A percentile compares a stretch with the other conserved stretches of the same genome.
Evolutionary conservation across 2,888 invertebrate genomes (phyloP).

Genomic region (Conomelus anceps): DNA sequence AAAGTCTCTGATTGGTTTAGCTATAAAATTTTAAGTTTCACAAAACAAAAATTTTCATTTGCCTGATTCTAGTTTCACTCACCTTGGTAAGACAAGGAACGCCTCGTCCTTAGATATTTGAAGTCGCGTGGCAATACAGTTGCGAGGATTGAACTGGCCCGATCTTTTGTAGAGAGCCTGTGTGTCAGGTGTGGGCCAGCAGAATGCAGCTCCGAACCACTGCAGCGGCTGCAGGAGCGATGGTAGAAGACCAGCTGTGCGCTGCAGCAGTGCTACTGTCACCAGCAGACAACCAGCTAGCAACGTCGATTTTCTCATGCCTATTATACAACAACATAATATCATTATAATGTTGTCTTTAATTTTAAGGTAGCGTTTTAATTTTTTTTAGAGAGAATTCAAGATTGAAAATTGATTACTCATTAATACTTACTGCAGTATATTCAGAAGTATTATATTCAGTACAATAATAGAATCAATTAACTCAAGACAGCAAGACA

Average conservation of each 20-base stretch:
- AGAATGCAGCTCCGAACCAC: constrained; percentile 27
- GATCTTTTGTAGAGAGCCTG: constrained; percentile 47
- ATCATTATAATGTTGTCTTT: too few relatives aligned
- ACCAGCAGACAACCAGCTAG: constrained; percentile 1
- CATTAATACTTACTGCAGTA: too few relatives aligned
- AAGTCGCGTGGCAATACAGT: constrained; percentile 53
- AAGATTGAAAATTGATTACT: too few relatives aligned
- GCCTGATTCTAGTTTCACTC: neutral
- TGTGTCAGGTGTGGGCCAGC: constrained; percentile 27
- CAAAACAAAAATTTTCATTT: neutral
- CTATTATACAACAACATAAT: neutral
- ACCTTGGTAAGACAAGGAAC: constrained; percentile 51
- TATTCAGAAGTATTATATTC: too few relatives aligned
- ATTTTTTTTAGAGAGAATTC: too few relatives aligned
- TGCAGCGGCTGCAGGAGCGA: constrained; percentile 1
- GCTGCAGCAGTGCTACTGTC: constrained; percentile 19
- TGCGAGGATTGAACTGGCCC: constrained; percentile 52
- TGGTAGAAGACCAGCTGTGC: constrained; percentile 6
- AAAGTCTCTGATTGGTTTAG: neutral
- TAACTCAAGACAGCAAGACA: too few relatives aligned
- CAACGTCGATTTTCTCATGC: neutral
- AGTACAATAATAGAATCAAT: too few relatives aligned
- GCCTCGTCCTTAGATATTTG: constrained; percentile 52
- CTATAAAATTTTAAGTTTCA: too few relatives aligned
- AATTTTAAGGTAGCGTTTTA: too few relatives aligned